These are phyloP conservation scores for Desmophyllum pertusum DNA, from an alignment of 92 coral and sea anemone species.

Conservation along the genomic window DNA sequence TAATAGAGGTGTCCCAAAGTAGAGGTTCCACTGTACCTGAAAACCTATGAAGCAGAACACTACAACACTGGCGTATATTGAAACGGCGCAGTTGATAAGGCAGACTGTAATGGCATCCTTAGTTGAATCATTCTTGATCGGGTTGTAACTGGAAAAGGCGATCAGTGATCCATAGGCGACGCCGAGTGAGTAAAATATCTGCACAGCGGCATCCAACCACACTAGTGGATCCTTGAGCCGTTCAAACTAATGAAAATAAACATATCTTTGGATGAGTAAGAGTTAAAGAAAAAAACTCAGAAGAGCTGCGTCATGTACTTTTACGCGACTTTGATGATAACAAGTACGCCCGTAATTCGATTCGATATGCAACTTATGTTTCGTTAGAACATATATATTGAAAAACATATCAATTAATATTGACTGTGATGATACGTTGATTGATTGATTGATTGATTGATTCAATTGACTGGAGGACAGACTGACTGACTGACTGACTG, in stretches of 20 bases:
- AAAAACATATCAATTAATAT: no score
- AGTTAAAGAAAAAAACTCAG: background rate
- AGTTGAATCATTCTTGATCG: conserved; percentile 96
- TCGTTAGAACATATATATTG: no score
- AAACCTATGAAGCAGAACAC: conserved; percentile 95
- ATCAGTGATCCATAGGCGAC: conserved; percentile 98
- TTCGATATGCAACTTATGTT: no score
- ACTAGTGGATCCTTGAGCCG: conserved; percentile 92
- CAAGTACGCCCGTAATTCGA: background rate
- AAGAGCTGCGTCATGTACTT: background rate
- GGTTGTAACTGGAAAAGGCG: conserved; percentile 98
- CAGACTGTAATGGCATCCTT: conserved; percentile 96
- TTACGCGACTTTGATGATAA: background rate
- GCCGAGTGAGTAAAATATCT: conserved; percentile 95
- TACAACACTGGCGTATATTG: conserved; percentile 98
- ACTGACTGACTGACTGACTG: background rate
- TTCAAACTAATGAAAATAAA: conserved; percentile 64
- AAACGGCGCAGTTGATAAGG: conserved; percentile 92
- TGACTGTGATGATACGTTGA: background rate
- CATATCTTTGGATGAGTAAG: background rate
- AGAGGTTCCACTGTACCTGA: no score
- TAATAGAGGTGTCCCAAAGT: no score
- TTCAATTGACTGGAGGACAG: background rate
- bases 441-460: background rate
- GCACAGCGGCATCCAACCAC: conserved; percentile 98